Conservation (phyloP, 2,888 invertebrate genomes). For the Emmelina monodactyla region DNA sequence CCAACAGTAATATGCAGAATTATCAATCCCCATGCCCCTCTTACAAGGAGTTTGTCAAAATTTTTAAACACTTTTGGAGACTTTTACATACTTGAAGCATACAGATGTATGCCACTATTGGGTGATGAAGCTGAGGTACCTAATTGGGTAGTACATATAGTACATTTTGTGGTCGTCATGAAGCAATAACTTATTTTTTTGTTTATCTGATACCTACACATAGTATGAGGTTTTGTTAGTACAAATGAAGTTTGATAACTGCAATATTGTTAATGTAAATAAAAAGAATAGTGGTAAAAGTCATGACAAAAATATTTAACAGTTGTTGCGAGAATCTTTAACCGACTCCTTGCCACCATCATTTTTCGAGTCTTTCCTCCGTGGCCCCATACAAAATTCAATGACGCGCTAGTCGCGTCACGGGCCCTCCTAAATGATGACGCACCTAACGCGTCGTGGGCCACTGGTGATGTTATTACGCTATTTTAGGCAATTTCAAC, state of each 20-base stretch:
- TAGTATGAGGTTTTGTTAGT: not conserved
- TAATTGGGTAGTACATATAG: slow-evolving; percentile 43
- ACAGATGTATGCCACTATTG: slow-evolving; percentile 48
- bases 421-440: too few relatives aligned
- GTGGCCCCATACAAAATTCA: too few relatives aligned
- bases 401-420: too few relatives aligned
- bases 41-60: slow-evolving; percentile 33
- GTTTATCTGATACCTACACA: slow-evolving; percentile 24
- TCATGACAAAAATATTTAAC: too few relatives aligned
- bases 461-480: too few relatives aligned
- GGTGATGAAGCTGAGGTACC: slow-evolving; percentile 40
- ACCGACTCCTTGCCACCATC: too few relatives aligned
- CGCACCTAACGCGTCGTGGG: too few relatives aligned
- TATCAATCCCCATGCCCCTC: slow-evolving; percentile 12
- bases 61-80: slow-evolving; percentile 20
- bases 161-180: slow-evolving; percentile 34
- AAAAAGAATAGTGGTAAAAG: too few relatives aligned
- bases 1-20: slow-evolving; percentile 19
- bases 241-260: not conserved
- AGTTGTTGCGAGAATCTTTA: too few relatives aligned
- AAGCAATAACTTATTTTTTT: too few relatives aligned
- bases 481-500: too few relatives aligned
- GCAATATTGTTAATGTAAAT: not conserved
- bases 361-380: too few relatives aligned
- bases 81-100: slow-evolving; percentile 36